Evolutionary conservation across 2,113 vertebrate species (phyloP).

Genomic region (Pedionomus torquatus): DNA sequence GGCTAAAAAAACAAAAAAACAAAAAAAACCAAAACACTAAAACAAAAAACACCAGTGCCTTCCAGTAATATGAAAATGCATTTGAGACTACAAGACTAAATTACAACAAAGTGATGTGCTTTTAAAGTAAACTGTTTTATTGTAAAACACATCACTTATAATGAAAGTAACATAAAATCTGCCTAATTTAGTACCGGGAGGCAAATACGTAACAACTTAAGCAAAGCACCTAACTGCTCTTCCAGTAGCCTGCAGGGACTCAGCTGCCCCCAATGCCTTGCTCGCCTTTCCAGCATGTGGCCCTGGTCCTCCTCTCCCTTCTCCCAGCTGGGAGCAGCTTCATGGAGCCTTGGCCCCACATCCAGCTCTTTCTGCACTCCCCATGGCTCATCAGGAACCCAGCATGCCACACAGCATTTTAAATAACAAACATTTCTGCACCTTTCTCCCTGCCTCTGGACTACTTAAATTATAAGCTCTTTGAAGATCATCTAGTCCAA

Average conservation of each 20-base stretch:
- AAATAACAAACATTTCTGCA: neutral
- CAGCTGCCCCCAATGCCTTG: accelerated
- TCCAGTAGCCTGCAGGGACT: neutral
- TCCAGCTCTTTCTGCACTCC: neutral
- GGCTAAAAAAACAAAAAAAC: neutral
- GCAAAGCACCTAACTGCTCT: neutral
- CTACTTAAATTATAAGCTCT: neutral
- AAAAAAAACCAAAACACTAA: neutral
- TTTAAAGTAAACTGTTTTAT: neutral
- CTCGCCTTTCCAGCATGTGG: neutral
- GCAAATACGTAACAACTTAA: neutral
- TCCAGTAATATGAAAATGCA: neutral
- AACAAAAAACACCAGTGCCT: neutral
- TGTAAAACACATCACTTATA: neutral
- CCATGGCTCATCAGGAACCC: neutral
- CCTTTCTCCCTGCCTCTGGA: neutral
- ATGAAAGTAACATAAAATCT: neutral
- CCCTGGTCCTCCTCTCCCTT: neutral
- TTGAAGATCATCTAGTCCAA: neutral
- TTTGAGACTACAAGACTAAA: neutral
- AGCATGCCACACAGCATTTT: neutral
- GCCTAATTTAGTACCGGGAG: neutral
- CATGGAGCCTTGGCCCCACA: neutral
- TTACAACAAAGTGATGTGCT: neutral
- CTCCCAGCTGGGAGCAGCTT: neutral